phyloP scores from a whole-genome alignment of 2,113 vertebrate genomes.

The Equus przewalskii region DNA sequence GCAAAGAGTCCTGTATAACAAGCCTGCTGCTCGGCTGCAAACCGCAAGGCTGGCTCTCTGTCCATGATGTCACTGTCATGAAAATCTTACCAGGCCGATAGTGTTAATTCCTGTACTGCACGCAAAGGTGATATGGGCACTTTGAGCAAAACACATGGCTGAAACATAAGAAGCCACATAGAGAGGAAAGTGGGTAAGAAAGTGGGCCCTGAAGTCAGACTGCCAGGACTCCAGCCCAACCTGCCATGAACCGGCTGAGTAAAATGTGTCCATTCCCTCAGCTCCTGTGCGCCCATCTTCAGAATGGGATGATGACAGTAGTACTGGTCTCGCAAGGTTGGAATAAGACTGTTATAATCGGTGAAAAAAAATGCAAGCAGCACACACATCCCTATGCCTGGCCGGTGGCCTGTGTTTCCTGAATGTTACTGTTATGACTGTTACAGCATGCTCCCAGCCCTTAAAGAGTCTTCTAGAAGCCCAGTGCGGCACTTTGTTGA shows the following conservation, averaged over 20 bases:
- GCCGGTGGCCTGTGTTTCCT: background rate
- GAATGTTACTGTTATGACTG: background rate
- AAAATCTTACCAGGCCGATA: background rate
- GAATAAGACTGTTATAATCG: background rate
- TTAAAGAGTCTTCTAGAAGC: slow-evolving; percentile 28
- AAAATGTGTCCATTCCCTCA: background rate
- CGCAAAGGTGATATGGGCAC: background rate
- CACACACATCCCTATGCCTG: background rate
- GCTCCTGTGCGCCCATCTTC: background rate
- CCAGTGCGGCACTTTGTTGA: background rate
- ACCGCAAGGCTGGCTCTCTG: background rate
- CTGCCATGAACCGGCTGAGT: background rate
- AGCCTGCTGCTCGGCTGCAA: background rate
- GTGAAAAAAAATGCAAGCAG: background rate
- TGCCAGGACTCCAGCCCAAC: background rate
- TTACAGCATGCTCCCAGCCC: background rate
- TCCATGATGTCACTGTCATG: background rate
- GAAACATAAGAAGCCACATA: background rate
- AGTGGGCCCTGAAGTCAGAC: background rate
- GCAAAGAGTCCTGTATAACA: background rate
- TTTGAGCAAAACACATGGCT: background rate
- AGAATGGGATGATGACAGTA: background rate
- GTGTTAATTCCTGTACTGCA: background rate
- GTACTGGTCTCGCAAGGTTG: background rate
- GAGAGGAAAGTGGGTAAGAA: background rate